phyloP scores from a whole-genome alignment of 2,797 vertebrate genomes.

The Trematomus bernacchii region DNA sequence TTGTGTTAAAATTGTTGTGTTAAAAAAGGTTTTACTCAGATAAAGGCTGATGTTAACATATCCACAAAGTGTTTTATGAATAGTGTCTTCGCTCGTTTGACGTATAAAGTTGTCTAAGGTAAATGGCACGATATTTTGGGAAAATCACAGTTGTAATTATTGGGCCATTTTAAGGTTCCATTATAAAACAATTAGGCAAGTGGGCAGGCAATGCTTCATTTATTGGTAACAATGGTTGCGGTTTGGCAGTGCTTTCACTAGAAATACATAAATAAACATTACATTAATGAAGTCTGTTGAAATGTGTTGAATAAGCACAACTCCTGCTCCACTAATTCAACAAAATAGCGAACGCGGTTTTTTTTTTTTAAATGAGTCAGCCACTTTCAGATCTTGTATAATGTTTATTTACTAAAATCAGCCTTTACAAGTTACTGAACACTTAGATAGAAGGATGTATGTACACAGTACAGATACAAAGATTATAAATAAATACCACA shows the following conservation, averaged over 20 bases:
- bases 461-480: conserved; percentile 87
- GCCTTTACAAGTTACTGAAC: conserved; percentile 78
- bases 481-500: conserved; percentile 84
- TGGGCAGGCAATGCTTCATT: not conserved
- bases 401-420: conserved; percentile 80
- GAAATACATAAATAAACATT: not conserved
- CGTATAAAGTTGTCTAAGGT: not conserved
- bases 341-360: not conserved
- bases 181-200: not conserved
- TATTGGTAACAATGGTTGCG: not conserved
- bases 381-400: conserved; percentile 55
- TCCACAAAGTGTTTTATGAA: not conserved
- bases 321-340: not conserved
- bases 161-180: conserved; percentile 3
- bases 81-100: not conserved
- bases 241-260: not conserved
- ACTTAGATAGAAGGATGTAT: conserved; percentile 76
- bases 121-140: not conserved
- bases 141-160: not conserved
- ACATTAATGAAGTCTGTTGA: not conserved
- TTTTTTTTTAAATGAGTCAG: conserved; percentile 7
- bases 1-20: not conserved
- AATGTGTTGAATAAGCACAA: not conserved
- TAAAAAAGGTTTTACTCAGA: not conserved
- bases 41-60: not conserved